Base-by-base conservation (phyloP, 2,888 invertebrate genomes). In the Tinea pellionella region DNA sequence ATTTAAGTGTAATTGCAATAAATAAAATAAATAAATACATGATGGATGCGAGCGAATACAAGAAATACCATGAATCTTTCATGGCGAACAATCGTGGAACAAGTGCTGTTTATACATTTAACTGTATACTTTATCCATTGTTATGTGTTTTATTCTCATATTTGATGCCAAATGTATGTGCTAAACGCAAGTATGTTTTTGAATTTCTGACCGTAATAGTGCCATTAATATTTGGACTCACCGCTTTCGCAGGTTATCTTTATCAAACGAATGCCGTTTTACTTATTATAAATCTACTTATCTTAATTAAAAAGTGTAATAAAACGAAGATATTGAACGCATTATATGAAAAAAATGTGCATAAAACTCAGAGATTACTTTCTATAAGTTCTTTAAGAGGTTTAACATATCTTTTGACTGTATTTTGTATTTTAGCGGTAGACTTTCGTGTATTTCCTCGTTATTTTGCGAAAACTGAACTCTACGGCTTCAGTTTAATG, bases 391-490 rank as follows among this genome's bases (percentile, higher is more conserved):
- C 92, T 68, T 81, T 91, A 59, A 89, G 96, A 65, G 91, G 93
- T 0, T 81, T 92, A 2, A 91, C 92, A 0, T 93, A 92, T 70
- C 74, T 95, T 9, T 88, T 93, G 56, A 94, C 96, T 3, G 90
- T 90, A 0, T 87, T 95, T 60, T 93, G 93, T 64, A 98, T 99
- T 65, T 82, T 99, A 61, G 99, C 96, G 0, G 97, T 99, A 0
- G 99, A 99, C 79, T 99, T 99, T 73, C 84, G 84, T 56, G 86
- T 92, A 59, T 99, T 97, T 74, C 98, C 98, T 0, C 82, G 93
- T 56, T 84, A 91, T 66, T 94, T 95, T 75, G 94, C 94, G 0
- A 99, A 99, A 82, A 96, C 96, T 0, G 94, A 95, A 71, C 89
- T 79, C 0, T 95, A 89, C 82, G 98, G 98, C 0, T 94, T 91